A percentile compares a stretch with the other conserved stretches of the same genome.
Conservation (phyloP, 1,140 invertebrate species). For the Megathymus violae region DNA sequence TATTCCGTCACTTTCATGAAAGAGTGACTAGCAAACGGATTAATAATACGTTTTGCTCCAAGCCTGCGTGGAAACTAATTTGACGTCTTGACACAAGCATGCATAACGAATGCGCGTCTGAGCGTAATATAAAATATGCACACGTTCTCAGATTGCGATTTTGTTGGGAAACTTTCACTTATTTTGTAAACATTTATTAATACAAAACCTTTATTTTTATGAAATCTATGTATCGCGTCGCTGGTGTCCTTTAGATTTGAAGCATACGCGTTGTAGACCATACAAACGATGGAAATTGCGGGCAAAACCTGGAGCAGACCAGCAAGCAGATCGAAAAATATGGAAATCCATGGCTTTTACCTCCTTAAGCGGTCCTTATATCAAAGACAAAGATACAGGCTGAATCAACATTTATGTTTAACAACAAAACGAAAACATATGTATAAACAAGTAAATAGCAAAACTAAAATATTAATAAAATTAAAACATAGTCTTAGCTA, state of each 20-base stretch:
- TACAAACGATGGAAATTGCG: not conserved
- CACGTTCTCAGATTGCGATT: constrained; percentile 62
- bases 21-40: not conserved
- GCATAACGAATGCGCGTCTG: constrained; percentile 65
- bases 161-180: constrained; percentile 24
- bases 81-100: constrained; percentile 52
- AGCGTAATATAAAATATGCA: constrained; percentile 79
- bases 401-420: no score
- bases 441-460: no score
- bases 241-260: no score
- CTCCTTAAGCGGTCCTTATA: no score
- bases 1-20: not conserved
- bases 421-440: no score
- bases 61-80: constrained; percentile 61
- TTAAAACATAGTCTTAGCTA: no score
- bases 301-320: not conserved
- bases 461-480: no score
- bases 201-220: not conserved
- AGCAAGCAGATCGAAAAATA: not conserved
- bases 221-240: no score
- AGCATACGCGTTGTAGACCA: no score
- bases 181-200: not conserved
- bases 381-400: no score
- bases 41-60: constrained; percentile 35
- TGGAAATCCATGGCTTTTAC: not conserved